Base-by-base conservation (phyloP, 2,113 vertebrate genomes). In the Pao palembangensis region DNA sequence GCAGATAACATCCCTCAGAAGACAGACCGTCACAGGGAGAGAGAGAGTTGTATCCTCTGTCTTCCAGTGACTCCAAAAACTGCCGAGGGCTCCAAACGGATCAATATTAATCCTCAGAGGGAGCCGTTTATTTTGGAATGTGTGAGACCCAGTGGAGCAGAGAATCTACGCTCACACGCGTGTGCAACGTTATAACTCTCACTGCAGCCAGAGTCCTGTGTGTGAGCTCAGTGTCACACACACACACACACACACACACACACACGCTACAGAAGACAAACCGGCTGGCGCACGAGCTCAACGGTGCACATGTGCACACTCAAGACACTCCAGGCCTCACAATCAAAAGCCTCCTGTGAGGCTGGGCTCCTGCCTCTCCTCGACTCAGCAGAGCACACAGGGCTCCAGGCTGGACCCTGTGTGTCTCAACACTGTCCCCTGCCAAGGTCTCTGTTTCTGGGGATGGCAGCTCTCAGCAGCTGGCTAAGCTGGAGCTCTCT, bases 81-180 rank as follows among this genome's bases (percentile, higher is more conserved):
- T 73, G 72, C 70, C 51, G 79, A 84, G 76, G 66, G 64, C 72
- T 80, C 81, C 76, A 61, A 66, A 67, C 49, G 62, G 86, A 88
- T 90, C 89, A 70, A 88, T 89, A 82, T 71, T 79, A 85, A 89
- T 89, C 81, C 82, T 73, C 78, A 12, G 76, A 59, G 73, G 75
- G 81, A 85, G 85, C 77, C 75, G 74, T 87, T 88, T 86, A 82
- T 88, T 89, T 87, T 79, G 75, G 82, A 86, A 83, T 77, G 82
- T 77, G 82, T 78, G 80, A 72, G 82, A 82, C 76, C 84, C 70
- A 25, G 72, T 55, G 75, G 83, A 83, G 69, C 83, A 81, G 80
- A 85, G 68, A 72, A 74, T 84, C 69, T 72, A 79, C 81, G 66
- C 54, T 75, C 70, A 28, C 75, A 50, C 67, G 76, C 74, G 72